phyloP scores from a whole-genome alignment of 2,888 invertebrate genomes.

The Dicyrtomina minuta region DNA sequence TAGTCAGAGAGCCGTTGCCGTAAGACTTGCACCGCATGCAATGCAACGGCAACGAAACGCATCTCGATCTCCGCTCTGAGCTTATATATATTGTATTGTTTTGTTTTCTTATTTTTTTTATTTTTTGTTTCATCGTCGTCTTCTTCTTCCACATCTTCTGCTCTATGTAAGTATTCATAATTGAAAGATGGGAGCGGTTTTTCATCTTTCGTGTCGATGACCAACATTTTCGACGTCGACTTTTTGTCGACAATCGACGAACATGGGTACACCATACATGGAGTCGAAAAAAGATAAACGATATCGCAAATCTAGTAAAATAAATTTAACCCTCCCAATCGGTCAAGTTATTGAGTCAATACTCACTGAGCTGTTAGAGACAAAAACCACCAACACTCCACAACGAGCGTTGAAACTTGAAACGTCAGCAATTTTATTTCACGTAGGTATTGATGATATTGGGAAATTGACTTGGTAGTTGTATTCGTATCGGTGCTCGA shows the following conservation, averaged over 20 bases:
- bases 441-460: too few relatives aligned
- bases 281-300: constrained; percentile 28
- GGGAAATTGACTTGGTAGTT: too few relatives aligned
- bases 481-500: too few relatives aligned
- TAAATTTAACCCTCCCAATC: constrained; percentile 25
- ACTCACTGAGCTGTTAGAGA: not conserved
- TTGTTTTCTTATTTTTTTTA: not conserved
- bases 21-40: not conserved
- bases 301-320: constrained; percentile 32
- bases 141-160: not conserved
- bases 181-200: constrained; percentile 28
- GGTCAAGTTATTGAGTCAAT: constrained; percentile 3
- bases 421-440: too few relatives aligned
- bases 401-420: too few relatives aligned
- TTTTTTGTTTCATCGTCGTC: too few relatives aligned
- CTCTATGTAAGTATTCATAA: not conserved
- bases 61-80: not conserved
- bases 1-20: not conserved
- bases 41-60: not conserved
- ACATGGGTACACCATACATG: constrained; percentile 15
- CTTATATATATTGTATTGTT: not conserved
- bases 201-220: constrained; percentile 24
- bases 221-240: constrained; percentile 18
- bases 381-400: too few relatives aligned
- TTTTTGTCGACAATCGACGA: not conserved